Evolutionary conservation across 37 sponge, comb jelly and placozoan species (phyloP), one percentile per base, ranked within the genome.

Genomic region (Amphimedon queenslandica): DNA sequence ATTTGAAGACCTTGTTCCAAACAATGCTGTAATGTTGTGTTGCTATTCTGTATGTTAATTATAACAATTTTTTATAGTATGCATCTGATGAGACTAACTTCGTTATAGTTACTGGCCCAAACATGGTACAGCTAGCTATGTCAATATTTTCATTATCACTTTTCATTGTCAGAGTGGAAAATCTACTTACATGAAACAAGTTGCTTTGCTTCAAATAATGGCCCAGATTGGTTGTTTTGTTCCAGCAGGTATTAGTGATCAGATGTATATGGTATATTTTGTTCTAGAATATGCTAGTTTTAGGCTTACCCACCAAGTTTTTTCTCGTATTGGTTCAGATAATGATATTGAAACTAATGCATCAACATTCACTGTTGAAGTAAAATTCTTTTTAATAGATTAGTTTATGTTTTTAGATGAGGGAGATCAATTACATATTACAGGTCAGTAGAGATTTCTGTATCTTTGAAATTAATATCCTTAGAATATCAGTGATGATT

Each of bases 341-440:
- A 96, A 95, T 75, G 96, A 95, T 63, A 92, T 99, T 31, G 96
- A 95, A 64, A 93, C 91, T 10, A 99, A 99, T 74, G 84, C 96
- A 5, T 99, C 99, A 1, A 91, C 99, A 58, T 99, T 99, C 75
- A 93, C 89, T 70, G 75, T 93, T 10, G 99, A 99, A 91, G 95
- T 93, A 58, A 33, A 4, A 11, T 33, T 18, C 53, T 47, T 13
- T 18, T 47, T 18, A 47, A 47, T 47, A 18, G 13, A 32, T 64
- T 8, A 21, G 42, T 18, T 61, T 39, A 42, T 24, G 31, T 75
- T 10, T 78, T 25, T 69, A 94, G 94, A 93, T 97, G 94, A 82
- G 86, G 55, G 98, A 97, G 77, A 69, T 87, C 28, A 81, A 90
- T 73, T 93, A 90, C 73, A 93, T 97, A 53, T 42, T 93, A 3